Percentiles rank a stretch among this genome's conserved stretches.
These are phyloP conservation scores for Melinaea marsaeus DNA, from an alignment of 2,888 invertebrate genomes.

Conservation along the genomic window DNA sequence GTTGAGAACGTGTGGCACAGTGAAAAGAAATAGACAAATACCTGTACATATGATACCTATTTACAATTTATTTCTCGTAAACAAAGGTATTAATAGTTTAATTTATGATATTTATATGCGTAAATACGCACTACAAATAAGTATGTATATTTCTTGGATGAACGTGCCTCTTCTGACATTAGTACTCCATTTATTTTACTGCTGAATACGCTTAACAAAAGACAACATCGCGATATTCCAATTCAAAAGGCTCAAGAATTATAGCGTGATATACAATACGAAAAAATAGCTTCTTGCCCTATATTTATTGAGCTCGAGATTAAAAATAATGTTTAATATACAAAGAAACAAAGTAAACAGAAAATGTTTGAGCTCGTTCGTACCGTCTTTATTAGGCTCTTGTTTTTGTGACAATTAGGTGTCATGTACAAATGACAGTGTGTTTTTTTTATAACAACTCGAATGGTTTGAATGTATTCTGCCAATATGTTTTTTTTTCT, in stretches of 20 bases:
- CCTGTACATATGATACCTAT: too few species aligned
- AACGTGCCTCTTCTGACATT: conserved; percentile 16
- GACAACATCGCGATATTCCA: conserved; percentile 27
- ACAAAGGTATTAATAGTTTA: too few species aligned
- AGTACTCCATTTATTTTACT: conserved; percentile 24
- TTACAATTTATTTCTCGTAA: too few species aligned
- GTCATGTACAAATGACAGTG: neutral
- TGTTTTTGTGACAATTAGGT: conserved; percentile 1
- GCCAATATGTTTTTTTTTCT: neutral
- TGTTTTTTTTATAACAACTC: neutral
- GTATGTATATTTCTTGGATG: conserved; percentile 6
- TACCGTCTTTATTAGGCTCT: conserved; percentile 5
- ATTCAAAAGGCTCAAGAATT: conserved; percentile 30
- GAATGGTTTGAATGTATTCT: neutral
- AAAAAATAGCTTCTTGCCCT: conserved; percentile 32
- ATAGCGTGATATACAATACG: conserved; percentile 29
- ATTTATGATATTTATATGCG: neutral
- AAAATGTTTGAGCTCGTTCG: conserved; percentile 3
- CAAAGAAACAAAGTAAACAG: conserved; percentile 5
- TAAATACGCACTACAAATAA: conserved; percentile 6
- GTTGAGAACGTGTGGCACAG: too few species aligned
- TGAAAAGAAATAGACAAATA: too few species aligned
- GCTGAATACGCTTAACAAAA: conserved; percentile 29
- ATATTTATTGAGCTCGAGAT: conserved; percentile 34
- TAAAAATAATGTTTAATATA: conserved; percentile 28